Base-by-base conservation (phyloP, 2,797 vertebrate species). In the Yasuhikotakia modesta region DNA sequence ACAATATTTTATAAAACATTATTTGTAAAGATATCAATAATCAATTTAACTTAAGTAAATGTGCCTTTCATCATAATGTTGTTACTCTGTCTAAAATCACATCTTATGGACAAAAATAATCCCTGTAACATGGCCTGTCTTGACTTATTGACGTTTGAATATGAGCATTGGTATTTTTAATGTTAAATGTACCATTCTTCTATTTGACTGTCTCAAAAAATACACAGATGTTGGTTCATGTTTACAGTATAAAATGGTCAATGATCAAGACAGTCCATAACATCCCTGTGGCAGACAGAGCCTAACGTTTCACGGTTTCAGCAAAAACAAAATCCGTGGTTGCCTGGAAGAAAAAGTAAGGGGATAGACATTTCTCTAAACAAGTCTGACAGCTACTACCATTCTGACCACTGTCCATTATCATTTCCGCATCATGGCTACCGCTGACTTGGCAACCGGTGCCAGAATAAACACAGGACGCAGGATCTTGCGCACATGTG, bases 341-440 rank as follows among this genome's bases (percentile, higher is more conserved):
- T 82, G 65, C 27, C 48, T 50, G 66, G 55, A 73, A 58, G 68
- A 80, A 81, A 86, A 86, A 87, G 82, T 81, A 86, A 90, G 89
- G 85, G 85, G 79, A 90, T 85, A 83, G 87, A 87, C 82, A 83
- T 84, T 83, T 84, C 78, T 83, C 79, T 88, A 79, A 85, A 84
- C 81, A 87, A 84, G 84, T 88, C 82, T 87, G 90, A 92, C 89
- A 90, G 90, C 86, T 83, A 88, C 81, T 83, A 87, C 88, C 87
- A 88, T 84, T 79, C 83, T 89, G 84, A 90, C 90, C 89, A 63
- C 88, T 90, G 81, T 83, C 78, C 84, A 85, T 87, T 86, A 88
- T 90, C 86, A 88, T 92, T 91, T 91, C 91, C 82, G 91, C 88
- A 89, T 88, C 84, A 86, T 88, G 87, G 89, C 88, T 86, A 88